Conservation (phyloP, 2,113 vertebrate species). For the Hirundichthys speculiger region DNA sequence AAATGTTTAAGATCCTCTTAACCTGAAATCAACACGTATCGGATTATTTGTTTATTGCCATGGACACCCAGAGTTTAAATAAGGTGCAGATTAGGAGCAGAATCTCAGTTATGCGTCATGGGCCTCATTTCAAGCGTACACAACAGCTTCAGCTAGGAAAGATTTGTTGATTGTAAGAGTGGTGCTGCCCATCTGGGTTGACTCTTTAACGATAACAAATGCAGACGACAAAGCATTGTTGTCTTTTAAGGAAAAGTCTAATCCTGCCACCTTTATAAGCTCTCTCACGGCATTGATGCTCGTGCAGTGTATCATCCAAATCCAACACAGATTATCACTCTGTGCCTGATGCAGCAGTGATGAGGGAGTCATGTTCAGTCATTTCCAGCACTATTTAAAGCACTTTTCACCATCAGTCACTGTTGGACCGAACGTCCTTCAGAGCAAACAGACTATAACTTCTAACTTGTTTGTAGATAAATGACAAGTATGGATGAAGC, state of each 20-base stretch:
- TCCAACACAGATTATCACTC: slow-evolving; percentile 5
- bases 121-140: slow-evolving; percentile 28
- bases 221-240: not conserved
- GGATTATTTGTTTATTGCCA: slow-evolving; percentile 58
- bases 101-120: slow-evolving; percentile 50
- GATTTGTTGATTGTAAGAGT: slow-evolving; percentile 7
- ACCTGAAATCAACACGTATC: not conserved
- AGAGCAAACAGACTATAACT: too few relatives aligned
- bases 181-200: not conserved
- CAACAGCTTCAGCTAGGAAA: slow-evolving; percentile 30
- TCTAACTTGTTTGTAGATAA: too few relatives aligned
- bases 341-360: not conserved
- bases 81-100: slow-evolving; percentile 54
- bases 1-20: not conserved
- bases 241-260: not conserved
- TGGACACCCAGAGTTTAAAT: slow-evolving; percentile 56
- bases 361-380: not conserved
- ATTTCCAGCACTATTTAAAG: too few relatives aligned
- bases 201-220: slow-evolving; percentile 2
- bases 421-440: too few relatives aligned
- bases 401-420: too few relatives aligned
- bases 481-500: too few relatives aligned
- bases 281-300: not conserved
- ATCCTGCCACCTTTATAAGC: not conserved
- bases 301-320: not conserved